Evolutionary conservation across 2,797 vertebrate genomes (phyloP).

Genomic region (Morus bassanus): DNA sequence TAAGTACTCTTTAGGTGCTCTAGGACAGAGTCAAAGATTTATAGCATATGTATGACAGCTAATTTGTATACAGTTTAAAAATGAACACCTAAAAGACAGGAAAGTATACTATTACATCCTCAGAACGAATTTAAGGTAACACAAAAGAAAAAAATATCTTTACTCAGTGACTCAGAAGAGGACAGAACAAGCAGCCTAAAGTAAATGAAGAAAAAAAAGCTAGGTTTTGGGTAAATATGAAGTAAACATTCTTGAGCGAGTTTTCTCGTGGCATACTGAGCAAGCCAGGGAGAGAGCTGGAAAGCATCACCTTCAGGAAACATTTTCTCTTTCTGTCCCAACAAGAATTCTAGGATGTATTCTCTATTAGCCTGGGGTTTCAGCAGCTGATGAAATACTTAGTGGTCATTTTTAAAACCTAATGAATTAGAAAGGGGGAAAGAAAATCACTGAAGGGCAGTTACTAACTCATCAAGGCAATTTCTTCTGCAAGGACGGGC

Average conservation of each 20-base stretch:
- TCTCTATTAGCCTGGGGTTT: conserved; percentile 7
- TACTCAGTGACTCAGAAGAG: neutral
- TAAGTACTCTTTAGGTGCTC: neutral
- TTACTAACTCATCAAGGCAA: neutral
- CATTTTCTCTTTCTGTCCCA: neutral
- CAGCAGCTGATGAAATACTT: conserved; percentile 39
- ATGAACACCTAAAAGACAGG: neutral
- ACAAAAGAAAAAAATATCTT: neutral
- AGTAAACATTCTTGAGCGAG: neutral
- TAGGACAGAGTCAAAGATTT: neutral
- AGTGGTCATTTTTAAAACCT: conserved; percentile 8
- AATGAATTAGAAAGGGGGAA: neutral
- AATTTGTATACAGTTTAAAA: conserved; percentile 22
- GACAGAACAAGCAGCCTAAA: neutral
- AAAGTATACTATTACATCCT: neutral
- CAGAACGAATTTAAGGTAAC: neutral
- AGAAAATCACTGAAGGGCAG: neutral
- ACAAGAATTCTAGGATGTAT: conserved; percentile 9
- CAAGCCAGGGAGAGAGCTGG: neutral
- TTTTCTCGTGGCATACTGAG: neutral
- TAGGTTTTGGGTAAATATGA: neutral
- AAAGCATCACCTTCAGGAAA: neutral
- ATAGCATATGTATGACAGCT: neutral
- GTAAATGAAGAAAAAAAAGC: neutral
- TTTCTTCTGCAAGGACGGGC: neutral